These are phyloP conservation scores for Pristis pectinata DNA, from an alignment of 2,797 vertebrate genomes.

Conservation along the genomic window DNA sequence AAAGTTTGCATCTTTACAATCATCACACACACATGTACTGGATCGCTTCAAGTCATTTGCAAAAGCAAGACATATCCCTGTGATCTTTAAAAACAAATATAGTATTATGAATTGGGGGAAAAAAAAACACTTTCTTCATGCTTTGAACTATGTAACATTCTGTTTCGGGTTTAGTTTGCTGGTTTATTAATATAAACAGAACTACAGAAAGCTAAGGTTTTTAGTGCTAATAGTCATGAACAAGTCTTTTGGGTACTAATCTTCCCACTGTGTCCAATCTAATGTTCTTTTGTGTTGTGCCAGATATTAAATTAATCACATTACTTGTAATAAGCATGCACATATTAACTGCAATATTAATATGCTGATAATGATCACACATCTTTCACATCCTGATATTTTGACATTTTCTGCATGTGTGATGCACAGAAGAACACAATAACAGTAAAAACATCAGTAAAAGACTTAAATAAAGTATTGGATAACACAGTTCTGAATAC, in stretches of 20 bases:
- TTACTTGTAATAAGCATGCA: conserved; percentile 34
- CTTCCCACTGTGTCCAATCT: conserved; percentile 36
- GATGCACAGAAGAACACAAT: background rate
- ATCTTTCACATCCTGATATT: conserved; percentile 27
- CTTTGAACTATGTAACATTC: conserved; percentile 1
- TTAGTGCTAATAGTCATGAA: conserved; percentile 19
- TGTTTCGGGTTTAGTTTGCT: background rate
- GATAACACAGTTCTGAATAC: background rate
- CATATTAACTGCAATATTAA: conserved; percentile 35
- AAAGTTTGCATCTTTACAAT: background rate
- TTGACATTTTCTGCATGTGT: conserved; percentile 19
- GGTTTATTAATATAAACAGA: conserved; percentile 1
- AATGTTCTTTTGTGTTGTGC: conserved; percentile 36
- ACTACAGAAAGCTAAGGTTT: background rate
- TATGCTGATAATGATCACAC: conserved; percentile 29
- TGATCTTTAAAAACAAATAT: conserved; percentile 13
- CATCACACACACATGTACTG: background rate
- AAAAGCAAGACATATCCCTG: background rate
- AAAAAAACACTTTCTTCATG: conserved; percentile 7
- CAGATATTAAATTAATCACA: conserved; percentile 38
- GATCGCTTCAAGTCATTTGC: conserved; percentile 6
- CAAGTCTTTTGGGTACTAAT: conserved; percentile 25
- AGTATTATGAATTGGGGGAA: background rate
- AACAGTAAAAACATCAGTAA: background rate
- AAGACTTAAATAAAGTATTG: background rate